Conservation (phyloP, 2,888 invertebrate genomes). For the Plusia festucae region DNA sequence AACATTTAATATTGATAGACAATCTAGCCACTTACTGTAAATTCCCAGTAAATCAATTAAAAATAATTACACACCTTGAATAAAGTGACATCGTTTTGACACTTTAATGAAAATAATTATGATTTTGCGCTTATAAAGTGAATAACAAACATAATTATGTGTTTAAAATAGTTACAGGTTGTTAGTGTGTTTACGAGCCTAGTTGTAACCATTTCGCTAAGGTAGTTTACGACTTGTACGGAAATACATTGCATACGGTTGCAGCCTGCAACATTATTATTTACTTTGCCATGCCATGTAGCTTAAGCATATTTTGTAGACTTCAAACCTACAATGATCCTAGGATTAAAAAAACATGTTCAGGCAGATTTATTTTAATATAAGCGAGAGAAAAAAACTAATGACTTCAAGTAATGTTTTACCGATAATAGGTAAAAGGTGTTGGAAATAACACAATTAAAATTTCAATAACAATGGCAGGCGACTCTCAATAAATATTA, state of each 20-base stretch:
- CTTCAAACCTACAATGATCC: too few species aligned
- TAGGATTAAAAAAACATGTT: too few species aligned
- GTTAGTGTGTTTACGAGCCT: conserved; percentile 17
- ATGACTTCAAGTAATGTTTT: too few species aligned
- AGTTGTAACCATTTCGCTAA: conserved; percentile 31
- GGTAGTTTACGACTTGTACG: conserved; percentile 34
- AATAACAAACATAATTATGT: conserved; percentile 19
- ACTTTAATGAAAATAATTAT: conserved; percentile 14
- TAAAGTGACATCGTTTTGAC: background rate
- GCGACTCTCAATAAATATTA: too few species aligned
- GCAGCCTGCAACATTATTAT: conserved; percentile 32
- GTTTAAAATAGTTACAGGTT: conserved; percentile 16
- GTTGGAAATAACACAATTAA: too few species aligned
- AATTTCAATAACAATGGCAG: too few species aligned
- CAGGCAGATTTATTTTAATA: too few species aligned
- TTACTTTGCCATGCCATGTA: conserved; percentile 18
- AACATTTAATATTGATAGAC: background rate
- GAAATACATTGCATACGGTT: conserved; percentile 34
- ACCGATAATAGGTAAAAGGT: too few species aligned
- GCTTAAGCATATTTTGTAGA: too few species aligned
- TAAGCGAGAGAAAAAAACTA: too few species aligned
- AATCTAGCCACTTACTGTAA: background rate
- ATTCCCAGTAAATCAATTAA: background rate
- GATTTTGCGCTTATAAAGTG: conserved; percentile 1
- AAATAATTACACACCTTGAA: background rate